These are phyloP conservation scores for Syncerus caffer DNA, from an alignment of 2,797 vertebrate genomes.

Conservation along the genomic window DNA sequence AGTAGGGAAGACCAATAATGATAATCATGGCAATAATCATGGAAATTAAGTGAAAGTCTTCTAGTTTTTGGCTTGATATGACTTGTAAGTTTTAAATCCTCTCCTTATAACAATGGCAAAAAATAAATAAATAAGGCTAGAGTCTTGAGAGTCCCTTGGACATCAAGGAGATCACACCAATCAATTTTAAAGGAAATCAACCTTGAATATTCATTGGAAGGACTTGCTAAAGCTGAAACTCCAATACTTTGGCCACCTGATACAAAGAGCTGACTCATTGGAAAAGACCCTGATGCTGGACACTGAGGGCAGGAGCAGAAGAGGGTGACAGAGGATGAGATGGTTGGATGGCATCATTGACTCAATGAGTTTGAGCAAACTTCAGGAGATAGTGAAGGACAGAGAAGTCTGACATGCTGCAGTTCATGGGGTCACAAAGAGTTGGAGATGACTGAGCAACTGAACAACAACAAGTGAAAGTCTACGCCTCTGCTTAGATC, in stretches of 20 bases:
- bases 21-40: not conserved
- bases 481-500: not conserved
- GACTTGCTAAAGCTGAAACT: not conserved
- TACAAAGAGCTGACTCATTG: not conserved
- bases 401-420: not conserved
- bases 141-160: not conserved
- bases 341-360: not conserved
- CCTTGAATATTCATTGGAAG: not conserved
- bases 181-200: not conserved
- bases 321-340: not conserved
- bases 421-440: not conserved
- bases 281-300: not conserved
- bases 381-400: not conserved
- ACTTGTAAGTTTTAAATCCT: not conserved
- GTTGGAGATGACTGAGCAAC: not conserved
- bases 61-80: not conserved
- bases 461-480: not conserved
- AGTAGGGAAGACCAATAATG: not conserved
- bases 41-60: not conserved
- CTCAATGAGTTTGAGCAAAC: not conserved
- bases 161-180: not conserved
- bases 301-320: not conserved
- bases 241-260: not conserved
- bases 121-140: not conserved
- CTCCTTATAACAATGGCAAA: not conserved